Percentiles rank a stretch among this genome's conserved stretches.
Evolutionary conservation across 2,797 vertebrate species (phyloP).

Genomic region (Molossus alvarezi): DNA sequence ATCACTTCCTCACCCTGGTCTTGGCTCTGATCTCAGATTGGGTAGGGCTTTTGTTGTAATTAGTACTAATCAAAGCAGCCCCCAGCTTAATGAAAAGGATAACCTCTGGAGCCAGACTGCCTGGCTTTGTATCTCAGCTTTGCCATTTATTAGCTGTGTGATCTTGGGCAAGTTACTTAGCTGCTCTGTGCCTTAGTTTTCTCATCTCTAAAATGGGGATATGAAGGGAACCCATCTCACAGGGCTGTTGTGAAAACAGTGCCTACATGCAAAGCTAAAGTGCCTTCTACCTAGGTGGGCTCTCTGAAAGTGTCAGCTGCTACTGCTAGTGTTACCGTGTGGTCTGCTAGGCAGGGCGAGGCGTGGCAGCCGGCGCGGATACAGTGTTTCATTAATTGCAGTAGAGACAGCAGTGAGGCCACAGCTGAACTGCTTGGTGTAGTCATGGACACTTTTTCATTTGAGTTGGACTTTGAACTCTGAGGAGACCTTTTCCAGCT

Average conservation of each 20-base stretch:
- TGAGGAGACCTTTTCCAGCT: not conserved
- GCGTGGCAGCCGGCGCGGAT: rapidly evolving
- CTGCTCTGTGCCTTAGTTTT: not conserved
- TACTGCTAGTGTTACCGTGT: rapidly evolving
- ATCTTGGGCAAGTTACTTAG: not conserved
- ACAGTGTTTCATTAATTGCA: rapidly evolving
- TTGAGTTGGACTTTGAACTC: not conserved
- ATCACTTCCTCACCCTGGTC: not conserved
- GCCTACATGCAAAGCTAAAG: not conserved
- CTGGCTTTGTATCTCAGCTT: not conserved
- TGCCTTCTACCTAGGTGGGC: not conserved
- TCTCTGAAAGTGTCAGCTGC: not conserved
- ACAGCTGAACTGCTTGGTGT: not conserved
- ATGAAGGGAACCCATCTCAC: not conserved
- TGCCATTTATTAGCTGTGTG: not conserved
- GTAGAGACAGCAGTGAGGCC: not conserved
- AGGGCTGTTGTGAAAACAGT: not conserved
- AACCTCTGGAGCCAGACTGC: not conserved
- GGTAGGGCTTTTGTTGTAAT: not conserved
- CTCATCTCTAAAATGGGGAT: not conserved
- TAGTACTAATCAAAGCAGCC: not conserved
- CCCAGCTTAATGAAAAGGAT: not conserved
- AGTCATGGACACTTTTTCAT: not conserved
- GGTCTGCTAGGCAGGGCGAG: rapidly evolving
- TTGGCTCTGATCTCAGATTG: not conserved